Conservation (phyloP, 2,888 invertebrate species). For the Cetonia aurata region DNA sequence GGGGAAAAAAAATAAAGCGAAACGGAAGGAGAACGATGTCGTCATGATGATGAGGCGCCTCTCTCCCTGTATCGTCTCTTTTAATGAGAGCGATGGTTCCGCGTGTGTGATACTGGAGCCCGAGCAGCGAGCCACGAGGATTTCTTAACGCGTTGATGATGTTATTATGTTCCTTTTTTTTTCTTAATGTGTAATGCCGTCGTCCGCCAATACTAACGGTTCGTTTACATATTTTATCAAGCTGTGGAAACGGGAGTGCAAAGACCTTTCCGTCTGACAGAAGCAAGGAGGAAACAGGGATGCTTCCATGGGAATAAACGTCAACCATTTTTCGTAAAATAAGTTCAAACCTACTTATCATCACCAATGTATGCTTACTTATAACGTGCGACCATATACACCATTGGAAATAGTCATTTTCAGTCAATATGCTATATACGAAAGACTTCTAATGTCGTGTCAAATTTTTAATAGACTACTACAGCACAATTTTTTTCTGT, state of each 20-base stretch:
- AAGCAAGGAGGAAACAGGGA: constrained; percentile 12
- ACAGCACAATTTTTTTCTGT: too few relatives aligned
- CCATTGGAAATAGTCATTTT: too few relatives aligned
- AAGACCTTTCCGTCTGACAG: constrained; percentile 27
- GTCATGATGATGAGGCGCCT: constrained; percentile 35
- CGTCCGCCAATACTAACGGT: constrained; percentile 39
- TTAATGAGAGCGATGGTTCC: too few relatives aligned
- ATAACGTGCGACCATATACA: too few relatives aligned
- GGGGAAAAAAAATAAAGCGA: constrained; percentile 12
- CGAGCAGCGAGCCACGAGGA: not conserved
- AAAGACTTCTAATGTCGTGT: too few relatives aligned
- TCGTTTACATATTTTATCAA: constrained; percentile 39
- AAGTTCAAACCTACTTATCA: not conserved
- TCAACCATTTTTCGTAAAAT: not conserved
- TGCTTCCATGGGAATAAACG: constrained; percentile 12
- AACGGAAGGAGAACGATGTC: constrained; percentile 32
- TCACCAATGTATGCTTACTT: too few relatives aligned
- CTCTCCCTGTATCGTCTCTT: not conserved
- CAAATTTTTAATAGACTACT: too few relatives aligned
- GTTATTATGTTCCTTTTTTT: constrained; percentile 23
- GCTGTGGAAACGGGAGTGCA: constrained; percentile 37
- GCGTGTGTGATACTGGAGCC: too few relatives aligned
- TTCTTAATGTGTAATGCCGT: constrained; percentile 21
- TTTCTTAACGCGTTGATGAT: constrained; percentile 28
- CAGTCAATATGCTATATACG: too few relatives aligned